Base-by-base conservation (phyloP, 2,888 invertebrate genomes). In the Mesopsocus fuscifrons region DNA sequence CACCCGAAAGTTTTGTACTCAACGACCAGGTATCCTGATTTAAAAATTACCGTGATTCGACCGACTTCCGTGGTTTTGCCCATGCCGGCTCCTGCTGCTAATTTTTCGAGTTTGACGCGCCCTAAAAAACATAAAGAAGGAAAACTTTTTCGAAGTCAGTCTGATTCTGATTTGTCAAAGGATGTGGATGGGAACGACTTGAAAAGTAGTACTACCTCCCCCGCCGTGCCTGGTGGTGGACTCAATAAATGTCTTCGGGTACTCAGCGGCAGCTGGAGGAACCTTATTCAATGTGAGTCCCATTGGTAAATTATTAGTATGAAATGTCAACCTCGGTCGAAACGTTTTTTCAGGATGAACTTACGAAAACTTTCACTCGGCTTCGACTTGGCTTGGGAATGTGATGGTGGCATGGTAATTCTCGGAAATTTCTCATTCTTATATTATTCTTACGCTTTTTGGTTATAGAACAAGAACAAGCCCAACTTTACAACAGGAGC, bases 231-330 rank as follows among this genome's bases (percentile, higher is more conserved):
- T 64, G 69, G 21, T 60, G 72, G 50, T 17, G 49, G 53, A 3
- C 45, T 57, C 33, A 74, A 76, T 60, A 75, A 76, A 59, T 80
- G 77, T 59, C 74, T 79, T 50, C 73, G 73, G 52, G 77, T 72
- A 48, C 70, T 80, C 53, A 78, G 77, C 56, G 79, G 79, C 50
- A 78, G 78, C 63, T 80, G 80, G 80, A 78, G 74, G 64, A 81
- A 80, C 63, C 71, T 80, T 50, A 66, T 79, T 57, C 71, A 76
- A 68, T 68, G 80, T 80, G 73, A 79, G 80, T 75, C 20, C n/a
- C 21, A 34, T 9, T 34, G 8, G 15, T 34, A 6, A 22, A 17
- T 32, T 22, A 9, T 26, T 9, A 48, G 41, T 44, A n/a, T n/a
- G n/a, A n/a, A n/a, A n/a, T 31, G 22, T 42, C 33, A 18, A 41